A percentile compares a stretch with the other conserved stretches of the same genome.
phyloP scores from a whole-genome alignment of 2,113 vertebrate genomes.

The Ceyx margarethae region DNA sequence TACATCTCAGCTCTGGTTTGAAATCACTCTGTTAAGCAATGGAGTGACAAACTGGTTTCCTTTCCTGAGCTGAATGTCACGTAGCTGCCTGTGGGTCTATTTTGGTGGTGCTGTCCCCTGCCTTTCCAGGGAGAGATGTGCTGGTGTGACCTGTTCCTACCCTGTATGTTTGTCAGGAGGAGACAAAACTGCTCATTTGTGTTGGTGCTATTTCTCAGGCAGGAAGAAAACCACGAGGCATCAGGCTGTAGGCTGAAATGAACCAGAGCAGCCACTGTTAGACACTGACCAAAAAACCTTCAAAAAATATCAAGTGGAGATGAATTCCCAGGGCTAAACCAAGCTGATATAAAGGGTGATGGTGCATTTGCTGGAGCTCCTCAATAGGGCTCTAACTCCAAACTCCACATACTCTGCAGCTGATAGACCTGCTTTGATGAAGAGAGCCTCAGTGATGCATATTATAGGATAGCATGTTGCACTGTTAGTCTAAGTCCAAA shows the following conservation, averaged over 20 bases:
- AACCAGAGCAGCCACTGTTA: background rate
- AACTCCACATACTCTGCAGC: background rate
- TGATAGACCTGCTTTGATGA: background rate
- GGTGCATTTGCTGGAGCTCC: background rate
- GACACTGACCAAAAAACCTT: background rate
- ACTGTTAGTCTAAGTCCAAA: background rate
- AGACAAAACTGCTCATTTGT: background rate
- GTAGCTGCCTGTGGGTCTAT: background rate
- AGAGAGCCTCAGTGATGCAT: background rate
- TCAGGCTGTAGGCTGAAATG: background rate
- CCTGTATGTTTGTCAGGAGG: background rate
- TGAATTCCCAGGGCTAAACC: background rate
- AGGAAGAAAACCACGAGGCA: background rate
- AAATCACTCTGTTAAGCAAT: background rate
- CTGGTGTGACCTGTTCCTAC: background rate
- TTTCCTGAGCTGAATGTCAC: background rate
- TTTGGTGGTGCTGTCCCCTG: background rate
- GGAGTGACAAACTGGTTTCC: conserved; percentile 36
- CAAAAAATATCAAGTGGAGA: background rate
- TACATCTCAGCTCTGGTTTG: background rate
- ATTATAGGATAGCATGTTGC: background rate
- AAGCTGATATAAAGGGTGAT: background rate
- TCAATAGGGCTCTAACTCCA: background rate
- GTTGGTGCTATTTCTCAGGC: background rate
- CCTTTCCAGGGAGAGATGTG: background rate